Evolutionary conservation across 2,888 invertebrate genomes (phyloP).

Genomic region (Pachymerium ferrugineum): DNA sequence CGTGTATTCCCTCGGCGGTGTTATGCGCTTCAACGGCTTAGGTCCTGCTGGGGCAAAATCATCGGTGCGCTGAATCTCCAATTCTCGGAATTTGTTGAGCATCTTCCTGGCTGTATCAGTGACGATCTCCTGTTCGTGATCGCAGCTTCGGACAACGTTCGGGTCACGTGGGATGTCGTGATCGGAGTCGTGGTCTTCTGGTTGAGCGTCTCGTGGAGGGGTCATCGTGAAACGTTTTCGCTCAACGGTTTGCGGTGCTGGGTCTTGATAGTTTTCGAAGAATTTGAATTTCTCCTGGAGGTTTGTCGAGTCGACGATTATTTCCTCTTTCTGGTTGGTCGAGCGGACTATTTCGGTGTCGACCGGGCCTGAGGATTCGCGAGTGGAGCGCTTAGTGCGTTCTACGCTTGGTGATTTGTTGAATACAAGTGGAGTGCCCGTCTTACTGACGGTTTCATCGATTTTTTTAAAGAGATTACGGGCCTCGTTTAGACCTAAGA

Average conservation of each 20-base stretch:
- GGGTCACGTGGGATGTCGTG: slow-evolving; percentile 68
- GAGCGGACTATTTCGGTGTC: slow-evolving; percentile 63
- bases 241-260: slow-evolving; percentile 51
- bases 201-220: slow-evolving; percentile 68
- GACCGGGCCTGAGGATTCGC: slow-evolving; percentile 1
- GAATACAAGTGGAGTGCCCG: slow-evolving; percentile 35
- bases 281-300: slow-evolving; percentile 81
- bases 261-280: slow-evolving; percentile 79
- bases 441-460: slow-evolving; percentile 66
- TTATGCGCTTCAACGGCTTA: slow-evolving; percentile 80
- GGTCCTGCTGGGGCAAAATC: slow-evolving; percentile 53
- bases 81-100: slow-evolving; percentile 79
- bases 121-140: slow-evolving; percentile 51
- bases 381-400: slow-evolving; percentile 5
- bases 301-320: slow-evolving; percentile 72
- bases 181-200: slow-evolving; percentile 61
- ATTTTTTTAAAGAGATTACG: slow-evolving; percentile 78
- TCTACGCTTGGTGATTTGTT: slow-evolving; percentile 37
- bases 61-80: slow-evolving; percentile 65
- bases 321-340: slow-evolving; percentile 56
- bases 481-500: slow-evolving; percentile 73
- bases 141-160: slow-evolving; percentile 61
- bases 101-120: slow-evolving; percentile 76
- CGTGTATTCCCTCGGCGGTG: slow-evolving; percentile 74
- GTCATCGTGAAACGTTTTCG: slow-evolving; percentile 76